These are phyloP conservation scores for Paramormyrops hopkinsi DNA, from an alignment of 2,797 vertebrate genomes.

Conservation along the genomic window DNA sequence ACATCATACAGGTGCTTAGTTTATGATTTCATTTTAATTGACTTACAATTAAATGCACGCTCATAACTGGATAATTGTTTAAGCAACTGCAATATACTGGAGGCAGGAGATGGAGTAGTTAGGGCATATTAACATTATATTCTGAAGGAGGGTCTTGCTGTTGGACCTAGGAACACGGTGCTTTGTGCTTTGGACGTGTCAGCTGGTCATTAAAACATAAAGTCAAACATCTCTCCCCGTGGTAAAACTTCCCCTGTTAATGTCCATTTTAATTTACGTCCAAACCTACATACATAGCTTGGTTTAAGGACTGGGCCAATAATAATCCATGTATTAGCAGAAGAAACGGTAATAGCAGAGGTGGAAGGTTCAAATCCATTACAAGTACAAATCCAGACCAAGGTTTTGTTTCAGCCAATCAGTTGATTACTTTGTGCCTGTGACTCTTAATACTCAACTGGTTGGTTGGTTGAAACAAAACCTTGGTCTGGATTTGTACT, in stretches of 20 bases:
- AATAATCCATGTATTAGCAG: background rate
- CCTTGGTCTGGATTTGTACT: background rate
- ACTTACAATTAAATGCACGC: background rate
- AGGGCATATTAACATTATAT: background rate
- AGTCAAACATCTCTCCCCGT: background rate
- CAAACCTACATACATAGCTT: background rate
- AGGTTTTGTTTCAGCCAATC: background rate
- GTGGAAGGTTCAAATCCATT: background rate
- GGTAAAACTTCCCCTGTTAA: background rate
- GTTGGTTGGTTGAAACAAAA: background rate
- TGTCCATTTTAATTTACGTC: background rate
- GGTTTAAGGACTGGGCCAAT: background rate
- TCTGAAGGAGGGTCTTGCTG: background rate
- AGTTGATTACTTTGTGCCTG: background rate
- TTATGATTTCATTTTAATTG: background rate
- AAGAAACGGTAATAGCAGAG: background rate
- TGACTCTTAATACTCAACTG: background rate
- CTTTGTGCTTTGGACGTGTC: background rate
- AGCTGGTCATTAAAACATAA: background rate
- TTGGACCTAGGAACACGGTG: background rate
- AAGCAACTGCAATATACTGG: background rate
- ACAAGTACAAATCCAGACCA: background rate
- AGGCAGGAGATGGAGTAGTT: background rate
- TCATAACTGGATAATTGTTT: background rate
- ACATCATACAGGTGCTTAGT: background rate